phyloP scores from a whole-genome alignment of 2,888 invertebrate genomes.

The Labia minor region DNA sequence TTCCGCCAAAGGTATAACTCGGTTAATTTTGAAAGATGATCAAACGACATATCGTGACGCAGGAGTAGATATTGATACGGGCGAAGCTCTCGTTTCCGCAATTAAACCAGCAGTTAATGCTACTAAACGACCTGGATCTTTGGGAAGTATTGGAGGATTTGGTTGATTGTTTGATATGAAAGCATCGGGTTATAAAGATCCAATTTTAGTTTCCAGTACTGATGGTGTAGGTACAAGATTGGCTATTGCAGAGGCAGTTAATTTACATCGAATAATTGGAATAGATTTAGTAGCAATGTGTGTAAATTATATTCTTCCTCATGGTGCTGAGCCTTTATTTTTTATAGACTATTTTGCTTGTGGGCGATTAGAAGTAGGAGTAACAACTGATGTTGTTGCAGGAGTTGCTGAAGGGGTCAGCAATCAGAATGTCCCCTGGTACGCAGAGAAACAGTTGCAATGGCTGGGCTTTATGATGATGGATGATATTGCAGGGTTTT shows the following conservation, averaged over 20 bases:
- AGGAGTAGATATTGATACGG: conserved; percentile 90
- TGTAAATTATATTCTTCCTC: conserved; percentile 90
- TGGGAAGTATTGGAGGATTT: conserved; percentile 81
- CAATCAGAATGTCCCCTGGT: conserved; percentile 71
- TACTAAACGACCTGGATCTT: conserved; percentile 65
- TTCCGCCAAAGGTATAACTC: conserved; percentile 71
- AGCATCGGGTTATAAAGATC: conserved; percentile 37
- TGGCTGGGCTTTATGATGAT: conserved; percentile 83
- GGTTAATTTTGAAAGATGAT: no score
- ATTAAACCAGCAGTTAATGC: conserved; percentile 74
- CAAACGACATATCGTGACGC: no score
- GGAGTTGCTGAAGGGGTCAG: conserved; percentile 84
- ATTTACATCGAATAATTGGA: conserved; percentile 73
- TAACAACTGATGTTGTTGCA: conserved; percentile 65
- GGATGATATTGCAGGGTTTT: conserved; percentile 90
- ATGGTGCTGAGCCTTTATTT: conserved; percentile 90
- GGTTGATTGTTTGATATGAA: conserved; percentile 88
- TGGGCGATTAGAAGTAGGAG: conserved; percentile 65
- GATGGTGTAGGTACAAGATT: conserved; percentile 51
- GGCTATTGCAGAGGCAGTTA: conserved; percentile 70
- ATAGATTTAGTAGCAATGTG: conserved; percentile 97
- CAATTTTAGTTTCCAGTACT: conserved; percentile 44
- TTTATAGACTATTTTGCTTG: conserved; percentile 96
- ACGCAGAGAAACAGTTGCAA: conserved; percentile 92
- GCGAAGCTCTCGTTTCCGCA: conserved; percentile 67